Percentiles rank a stretch among this genome's conserved stretches.
These are phyloP conservation scores for Sericinus montela DNA, from an alignment of 2,888 invertebrate genomes.

Conservation along the genomic window DNA sequence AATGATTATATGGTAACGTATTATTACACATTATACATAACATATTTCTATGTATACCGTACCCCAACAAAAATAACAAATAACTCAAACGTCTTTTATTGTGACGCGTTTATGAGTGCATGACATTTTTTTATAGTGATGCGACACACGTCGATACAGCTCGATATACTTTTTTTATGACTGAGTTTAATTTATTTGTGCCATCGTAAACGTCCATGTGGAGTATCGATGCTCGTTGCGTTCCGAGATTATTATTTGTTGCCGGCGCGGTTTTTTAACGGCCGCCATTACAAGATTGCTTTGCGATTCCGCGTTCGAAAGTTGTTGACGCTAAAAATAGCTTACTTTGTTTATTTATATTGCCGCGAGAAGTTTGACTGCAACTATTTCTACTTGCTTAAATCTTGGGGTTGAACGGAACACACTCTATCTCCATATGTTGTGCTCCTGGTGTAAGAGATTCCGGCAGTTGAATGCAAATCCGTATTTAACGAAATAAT, in stretches of 20 bases:
- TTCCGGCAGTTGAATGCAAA: too few relatives aligned
- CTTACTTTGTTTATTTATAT: constrained; percentile 4
- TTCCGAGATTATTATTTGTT: constrained; percentile 61
- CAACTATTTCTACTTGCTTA: too few relatives aligned
- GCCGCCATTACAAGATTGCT: constrained; percentile 59
- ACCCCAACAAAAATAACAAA: constrained; percentile 36
- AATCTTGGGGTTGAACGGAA: too few relatives aligned
- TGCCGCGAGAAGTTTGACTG: not conserved
- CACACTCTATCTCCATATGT: too few relatives aligned
- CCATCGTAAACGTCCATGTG: constrained; percentile 66
- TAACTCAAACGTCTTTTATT: constrained; percentile 56
- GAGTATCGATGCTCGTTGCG: constrained; percentile 46
- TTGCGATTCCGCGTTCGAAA: constrained; percentile 12
- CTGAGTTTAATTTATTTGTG: constrained; percentile 69
- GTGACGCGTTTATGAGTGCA: constrained; percentile 52
- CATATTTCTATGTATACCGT: constrained; percentile 8
- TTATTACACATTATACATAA: too few relatives aligned
- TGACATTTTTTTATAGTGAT: constrained; percentile 55
- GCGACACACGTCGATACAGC: constrained; percentile 63
- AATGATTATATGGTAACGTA: too few relatives aligned
- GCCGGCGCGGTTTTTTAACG: constrained; percentile 62
- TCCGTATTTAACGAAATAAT: too few relatives aligned
- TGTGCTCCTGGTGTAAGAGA: too few relatives aligned
- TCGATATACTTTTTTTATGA: constrained; percentile 67
- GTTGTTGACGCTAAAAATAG: constrained; percentile 5